Percentiles rank a stretch among this genome's conserved stretches.
Conservation (phyloP, 2,888 invertebrate genomes). For the Anticlea derivata region DNA sequence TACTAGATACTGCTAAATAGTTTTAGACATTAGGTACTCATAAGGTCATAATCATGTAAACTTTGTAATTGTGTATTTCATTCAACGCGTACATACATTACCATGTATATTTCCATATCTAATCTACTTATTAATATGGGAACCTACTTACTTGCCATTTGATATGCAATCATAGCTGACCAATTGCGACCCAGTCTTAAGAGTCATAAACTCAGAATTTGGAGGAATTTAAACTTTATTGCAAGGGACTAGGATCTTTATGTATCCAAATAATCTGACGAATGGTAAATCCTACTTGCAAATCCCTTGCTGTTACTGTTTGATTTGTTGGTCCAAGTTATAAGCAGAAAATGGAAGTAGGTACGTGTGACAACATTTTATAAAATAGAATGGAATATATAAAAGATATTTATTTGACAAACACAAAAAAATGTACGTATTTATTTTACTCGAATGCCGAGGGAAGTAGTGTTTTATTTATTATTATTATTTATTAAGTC, state of each 20-base stretch:
- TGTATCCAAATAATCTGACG: slow-evolving; percentile 37
- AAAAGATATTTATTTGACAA: no score
- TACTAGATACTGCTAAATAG: slow-evolving; percentile 4
- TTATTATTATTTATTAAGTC: no score
- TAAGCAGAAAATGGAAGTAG: slow-evolving; percentile 35
- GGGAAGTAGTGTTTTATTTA: no score
- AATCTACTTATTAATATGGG: slow-evolving; percentile 4
- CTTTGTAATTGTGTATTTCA: slow-evolving; percentile 19
- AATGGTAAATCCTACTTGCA: slow-evolving; percentile 55
- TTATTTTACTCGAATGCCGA: no score
- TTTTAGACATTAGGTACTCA: slow-evolving; percentile 13
- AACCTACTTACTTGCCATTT: slow-evolving; percentile 17
- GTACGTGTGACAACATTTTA: no score
- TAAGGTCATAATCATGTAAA: slow-evolving; percentile 16
- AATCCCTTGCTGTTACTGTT: slow-evolving; percentile 65
- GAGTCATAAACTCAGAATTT: slow-evolving; percentile 13
- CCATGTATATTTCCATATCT: not conserved
- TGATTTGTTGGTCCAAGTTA: slow-evolving; percentile 41
- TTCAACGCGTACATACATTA: slow-evolving; percentile 20
- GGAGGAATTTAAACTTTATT: slow-evolving; percentile 47
- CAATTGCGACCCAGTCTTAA: slow-evolving; percentile 17
- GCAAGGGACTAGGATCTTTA: slow-evolving; percentile 41
- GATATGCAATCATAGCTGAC: slow-evolving; percentile 36
- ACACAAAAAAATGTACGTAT: no score
- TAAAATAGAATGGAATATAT: no score